Base-by-base conservation (phyloP, 2,797 vertebrate genomes). In the Geotrypetes seraphini region DNA sequence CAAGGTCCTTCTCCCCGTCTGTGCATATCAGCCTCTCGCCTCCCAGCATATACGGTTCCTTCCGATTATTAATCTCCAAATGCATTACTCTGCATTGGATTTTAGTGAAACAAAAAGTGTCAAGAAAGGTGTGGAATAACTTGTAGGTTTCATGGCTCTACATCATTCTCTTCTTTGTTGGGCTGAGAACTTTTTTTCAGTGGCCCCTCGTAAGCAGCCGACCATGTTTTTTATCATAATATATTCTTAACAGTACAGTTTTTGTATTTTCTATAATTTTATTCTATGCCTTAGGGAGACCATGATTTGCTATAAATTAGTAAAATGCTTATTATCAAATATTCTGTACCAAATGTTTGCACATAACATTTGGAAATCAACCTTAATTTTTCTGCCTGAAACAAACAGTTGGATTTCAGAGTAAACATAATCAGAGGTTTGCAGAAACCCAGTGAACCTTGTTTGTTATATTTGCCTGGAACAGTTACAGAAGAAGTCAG, bases 341-440 rank as follows among this genome's bases (percentile, higher is more conserved):
- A 58, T 72, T 79, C 78, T 75, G 66, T 74, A 74, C 66, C 71
- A 71, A 53, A 57, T 73, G 65, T 78, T 83, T 72, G 56, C 62
- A 75, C 67, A 73, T 81, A 72, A 67, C 72, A 71, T 83, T 80
- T 79, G 71, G 70, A 71, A 75, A 79, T 71, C 73, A 75, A 69
- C 66, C 72, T 74, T 76, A 77, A 69, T 74, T 78, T 74, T 77
- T 66, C 59, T 66, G 63, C 61, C 57, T 69, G 68, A 79, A 74
- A 79, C 69, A 75, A 79, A 81, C 68, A 75, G 75, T 75, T 70
- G 57, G 68, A 73, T 75, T 76, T 72, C 69, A 69, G 50, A 75
- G 65, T 84, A 78, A 78, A 81, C 66, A 78, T 73, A 81, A 83
- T 81, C 77, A 77, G 79, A 77, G 68, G 79, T 79, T 83, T 82